Conservation (phyloP, 2,888 invertebrate genomes). For the Lithophane ornitopus region DNA sequence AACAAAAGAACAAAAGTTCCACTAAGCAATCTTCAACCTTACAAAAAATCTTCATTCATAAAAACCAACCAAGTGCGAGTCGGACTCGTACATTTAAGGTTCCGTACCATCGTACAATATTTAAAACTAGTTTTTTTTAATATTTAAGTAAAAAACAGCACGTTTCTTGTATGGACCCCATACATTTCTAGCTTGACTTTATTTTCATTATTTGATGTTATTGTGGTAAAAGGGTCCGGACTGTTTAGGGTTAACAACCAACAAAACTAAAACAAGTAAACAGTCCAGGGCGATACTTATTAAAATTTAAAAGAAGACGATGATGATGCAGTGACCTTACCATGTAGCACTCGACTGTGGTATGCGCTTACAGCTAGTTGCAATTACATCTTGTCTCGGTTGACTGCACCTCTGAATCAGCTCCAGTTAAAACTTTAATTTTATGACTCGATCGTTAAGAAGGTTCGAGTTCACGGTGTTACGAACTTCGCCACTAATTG, state of each 20-base stretch:
- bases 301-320: slow-evolving; percentile 3
- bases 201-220: background rate
- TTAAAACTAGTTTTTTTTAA: background rate
- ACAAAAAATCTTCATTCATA: slow-evolving; percentile 28
- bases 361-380: slow-evolving; percentile 51
- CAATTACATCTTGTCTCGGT: slow-evolving; percentile 61
- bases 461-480: slow-evolving; percentile 43
- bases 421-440: slow-evolving; percentile 66
- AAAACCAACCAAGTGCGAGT: background rate
- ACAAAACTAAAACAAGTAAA: background rate
- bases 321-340: slow-evolving; percentile 16
- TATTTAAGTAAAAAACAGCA: background rate
- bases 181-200: background rate
- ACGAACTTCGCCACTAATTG: slow-evolving; percentile 58
- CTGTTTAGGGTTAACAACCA: too few relatives aligned
- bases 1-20: background rate
- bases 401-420: slow-evolving; percentile 63
- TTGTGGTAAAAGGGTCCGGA: background rate
- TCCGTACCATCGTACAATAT: background rate
- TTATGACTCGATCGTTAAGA: slow-evolving; percentile 59
- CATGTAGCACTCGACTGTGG: slow-evolving; percentile 21
- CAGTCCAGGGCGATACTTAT: background rate
- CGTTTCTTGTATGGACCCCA: background rate
- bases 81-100: background rate
- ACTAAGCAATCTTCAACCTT: slow-evolving; percentile 1